These are phyloP conservation scores for Eueremaeus valkanovi DNA, from an alignment of 2,888 invertebrate genomes.

Conservation along the genomic window DNA sequence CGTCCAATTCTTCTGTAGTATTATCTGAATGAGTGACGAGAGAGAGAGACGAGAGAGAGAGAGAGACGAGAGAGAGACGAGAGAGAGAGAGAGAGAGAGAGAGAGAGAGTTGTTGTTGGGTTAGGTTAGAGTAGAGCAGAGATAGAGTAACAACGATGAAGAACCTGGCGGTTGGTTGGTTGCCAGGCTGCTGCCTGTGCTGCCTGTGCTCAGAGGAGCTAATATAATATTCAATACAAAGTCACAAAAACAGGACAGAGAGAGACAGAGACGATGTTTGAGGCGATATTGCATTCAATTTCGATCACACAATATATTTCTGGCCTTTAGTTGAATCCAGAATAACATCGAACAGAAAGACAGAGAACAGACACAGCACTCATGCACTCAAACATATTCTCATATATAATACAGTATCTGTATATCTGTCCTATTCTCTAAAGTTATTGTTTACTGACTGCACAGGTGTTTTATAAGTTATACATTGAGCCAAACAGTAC, in stretches of 20 bases:
- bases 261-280: conserved; percentile 1
- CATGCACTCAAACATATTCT: not conserved
- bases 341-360: not conserved
- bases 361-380: not conserved
- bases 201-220: conserved; percentile 22
- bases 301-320: not conserved
- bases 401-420: no score
- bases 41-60: no score
- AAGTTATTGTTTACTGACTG: conserved; percentile 28
- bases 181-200: not conserved
- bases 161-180: not conserved
- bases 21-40: not conserved
- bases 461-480: conserved; percentile 33
- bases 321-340: not conserved
- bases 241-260: conserved; percentile 31
- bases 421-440: conserved; percentile 12
- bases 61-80: not conserved
- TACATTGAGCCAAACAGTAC: not conserved
- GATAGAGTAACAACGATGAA: not conserved
- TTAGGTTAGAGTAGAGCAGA: not conserved
- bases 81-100: conserved; percentile 9
- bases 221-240: conserved; percentile 32
- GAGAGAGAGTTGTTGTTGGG: not conserved
- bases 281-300: conserved; percentile 26
- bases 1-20: not conserved